Percentiles rank a stretch among this genome's conserved stretches.
phyloP scores from a whole-genome alignment of 2,113 vertebrate genomes.

The Pterocles gutturalis region DNA sequence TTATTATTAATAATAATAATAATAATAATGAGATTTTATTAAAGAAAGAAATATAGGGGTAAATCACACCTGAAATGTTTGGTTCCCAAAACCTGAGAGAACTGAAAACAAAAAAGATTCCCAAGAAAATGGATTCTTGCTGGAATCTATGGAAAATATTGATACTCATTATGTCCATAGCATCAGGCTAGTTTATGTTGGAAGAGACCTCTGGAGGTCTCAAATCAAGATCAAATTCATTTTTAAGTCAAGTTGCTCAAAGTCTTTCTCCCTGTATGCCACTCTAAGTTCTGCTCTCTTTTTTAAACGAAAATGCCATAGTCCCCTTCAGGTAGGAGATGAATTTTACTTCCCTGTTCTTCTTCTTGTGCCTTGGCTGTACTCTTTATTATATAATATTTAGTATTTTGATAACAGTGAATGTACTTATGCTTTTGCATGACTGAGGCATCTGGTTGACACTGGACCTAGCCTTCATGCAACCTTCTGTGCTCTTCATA shows the following conservation, averaged over 20 bases:
- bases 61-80: background rate
- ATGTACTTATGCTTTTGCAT: background rate
- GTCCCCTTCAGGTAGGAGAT: background rate
- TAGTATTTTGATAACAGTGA: background rate
- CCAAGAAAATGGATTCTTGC: background rate
- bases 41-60: background rate
- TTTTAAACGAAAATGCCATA: background rate
- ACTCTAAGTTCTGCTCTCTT: background rate
- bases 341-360: background rate
- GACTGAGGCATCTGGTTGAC: background rate
- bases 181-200: background rate
- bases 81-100: background rate
- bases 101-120: background rate
- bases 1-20: background rate
- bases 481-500: background rate
- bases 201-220: background rate
- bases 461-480: background rate
- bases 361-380: background rate
- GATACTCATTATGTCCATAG: accelerated
- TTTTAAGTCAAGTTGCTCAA: background rate
- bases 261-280: background rate
- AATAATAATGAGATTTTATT: background rate
- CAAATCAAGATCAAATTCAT: background rate
- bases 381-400: background rate
- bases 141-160: background rate